These are phyloP conservation scores for Phrynosoma blainvillii DNA, from an alignment of 2,113 vertebrate species.

Conservation along the genomic window DNA sequence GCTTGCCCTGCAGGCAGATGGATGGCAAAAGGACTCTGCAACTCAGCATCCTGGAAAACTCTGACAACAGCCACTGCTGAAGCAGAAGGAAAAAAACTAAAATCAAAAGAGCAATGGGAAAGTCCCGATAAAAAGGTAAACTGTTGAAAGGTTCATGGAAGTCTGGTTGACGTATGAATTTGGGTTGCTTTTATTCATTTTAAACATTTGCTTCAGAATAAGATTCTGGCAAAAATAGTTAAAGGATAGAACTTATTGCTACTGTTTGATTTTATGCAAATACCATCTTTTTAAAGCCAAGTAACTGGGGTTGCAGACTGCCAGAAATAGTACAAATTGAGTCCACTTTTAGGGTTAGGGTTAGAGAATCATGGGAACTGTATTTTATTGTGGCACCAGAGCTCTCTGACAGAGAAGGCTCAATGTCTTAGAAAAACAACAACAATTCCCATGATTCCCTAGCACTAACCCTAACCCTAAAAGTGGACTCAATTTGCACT, in stretches of 20 bases:
- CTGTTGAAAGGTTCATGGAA: not conserved
- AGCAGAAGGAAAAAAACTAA: not conserved
- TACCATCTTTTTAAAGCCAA: not conserved
- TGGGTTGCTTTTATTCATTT: not conserved
- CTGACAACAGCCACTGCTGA: not conserved
- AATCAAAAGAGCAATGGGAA: slow-evolving; percentile 4
- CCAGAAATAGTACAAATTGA: no score
- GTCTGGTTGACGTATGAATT: not conserved
- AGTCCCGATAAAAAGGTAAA: slow-evolving; percentile 66
- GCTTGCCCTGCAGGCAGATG: not conserved
- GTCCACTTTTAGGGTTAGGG: no score
- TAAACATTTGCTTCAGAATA: not conserved
- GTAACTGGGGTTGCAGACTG: not conserved
- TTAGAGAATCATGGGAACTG: no score
- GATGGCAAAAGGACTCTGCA: slow-evolving; percentile 22
- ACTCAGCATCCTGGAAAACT: not conserved
- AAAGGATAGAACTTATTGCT: not conserved
- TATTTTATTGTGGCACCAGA: no score
- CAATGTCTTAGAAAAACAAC: no score
- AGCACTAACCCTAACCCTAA: no score
- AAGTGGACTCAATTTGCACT: no score
- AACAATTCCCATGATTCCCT: no score
- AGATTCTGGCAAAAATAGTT: not conserved
- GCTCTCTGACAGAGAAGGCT: no score
- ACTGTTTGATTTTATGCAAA: not conserved